phyloP scores from a whole-genome alignment of 2,797 vertebrate species.

The Menidia menidia region DNA sequence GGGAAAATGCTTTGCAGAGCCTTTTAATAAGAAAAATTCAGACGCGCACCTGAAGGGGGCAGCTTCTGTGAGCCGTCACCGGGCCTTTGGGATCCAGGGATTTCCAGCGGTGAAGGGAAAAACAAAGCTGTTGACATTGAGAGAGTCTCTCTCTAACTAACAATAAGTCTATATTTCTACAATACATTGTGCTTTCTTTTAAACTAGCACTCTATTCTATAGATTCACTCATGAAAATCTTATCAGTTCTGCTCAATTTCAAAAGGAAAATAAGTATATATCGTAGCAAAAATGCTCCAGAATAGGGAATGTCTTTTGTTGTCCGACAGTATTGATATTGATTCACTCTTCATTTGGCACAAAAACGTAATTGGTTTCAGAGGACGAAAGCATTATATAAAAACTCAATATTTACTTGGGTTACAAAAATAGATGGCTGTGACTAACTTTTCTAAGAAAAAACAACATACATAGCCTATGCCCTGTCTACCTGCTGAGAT shows the following conservation, averaged over 20 bases:
- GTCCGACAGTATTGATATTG: no score
- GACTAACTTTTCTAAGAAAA: no score
- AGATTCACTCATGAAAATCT: no score
- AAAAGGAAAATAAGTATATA: no score
- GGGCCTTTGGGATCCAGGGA: conserved; percentile 50
- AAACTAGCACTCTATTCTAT: background rate
- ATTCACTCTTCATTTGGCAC: no score
- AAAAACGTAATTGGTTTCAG: background rate
- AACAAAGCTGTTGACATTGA: conserved; percentile 34
- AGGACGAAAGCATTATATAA: background rate
- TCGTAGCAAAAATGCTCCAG: no score
- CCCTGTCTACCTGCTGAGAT: background rate
- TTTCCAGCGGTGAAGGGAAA: conserved; percentile 38
- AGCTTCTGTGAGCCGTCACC: conserved; percentile 34
- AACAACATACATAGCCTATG: no score
- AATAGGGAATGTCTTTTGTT: no score
- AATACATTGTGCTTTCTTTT: background rate
- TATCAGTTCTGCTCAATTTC: no score
- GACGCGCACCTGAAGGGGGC: conserved; percentile 52
- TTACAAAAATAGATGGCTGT: background rate
- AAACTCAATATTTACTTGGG: no score
- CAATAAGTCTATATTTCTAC: background rate
- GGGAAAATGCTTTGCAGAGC: conserved; percentile 39
- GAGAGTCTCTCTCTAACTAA: background rate
- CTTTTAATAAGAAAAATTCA: conserved; percentile 61